Evolutionary conservation across 2,888 invertebrate species (phyloP).

Genomic region (Limnephilus auricula): DNA sequence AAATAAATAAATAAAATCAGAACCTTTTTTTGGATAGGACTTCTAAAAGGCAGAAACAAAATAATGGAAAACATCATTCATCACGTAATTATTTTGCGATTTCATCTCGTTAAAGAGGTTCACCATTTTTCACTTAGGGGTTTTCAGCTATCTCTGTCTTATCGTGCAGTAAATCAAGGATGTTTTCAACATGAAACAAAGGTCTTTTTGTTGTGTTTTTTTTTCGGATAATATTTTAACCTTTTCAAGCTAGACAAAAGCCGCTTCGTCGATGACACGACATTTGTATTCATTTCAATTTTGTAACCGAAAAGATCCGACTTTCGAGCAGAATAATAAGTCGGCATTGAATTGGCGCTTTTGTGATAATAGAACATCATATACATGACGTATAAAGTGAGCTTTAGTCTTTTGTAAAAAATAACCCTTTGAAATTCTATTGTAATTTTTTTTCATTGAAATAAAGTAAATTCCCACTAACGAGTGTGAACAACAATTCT

Average conservation of each 20-base stretch:
- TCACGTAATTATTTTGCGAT: conserved; percentile 41
- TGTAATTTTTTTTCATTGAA: background rate
- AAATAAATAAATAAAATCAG: background rate
- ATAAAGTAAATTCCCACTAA: background rate
- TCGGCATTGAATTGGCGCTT: background rate
- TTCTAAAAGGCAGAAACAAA: conserved; percentile 39
- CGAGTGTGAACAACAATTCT: background rate
- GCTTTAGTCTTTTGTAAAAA: background rate
- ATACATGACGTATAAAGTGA: background rate
- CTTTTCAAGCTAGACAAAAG: background rate
- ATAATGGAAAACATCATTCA: conserved; percentile 34
- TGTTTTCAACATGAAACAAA: conserved; percentile 27
- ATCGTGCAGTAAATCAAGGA: conserved; percentile 40
- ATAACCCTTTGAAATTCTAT: background rate
- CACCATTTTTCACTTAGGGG: conserved; percentile 37
- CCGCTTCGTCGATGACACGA: conserved; percentile 2
- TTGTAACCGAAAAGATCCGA: background rate
- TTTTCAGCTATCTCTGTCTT: conserved; percentile 9
- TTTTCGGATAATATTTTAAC: conserved; percentile 10
- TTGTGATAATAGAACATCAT: background rate
- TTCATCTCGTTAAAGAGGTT: conserved; percentile 34
- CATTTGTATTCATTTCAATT: conserved; percentile 18
- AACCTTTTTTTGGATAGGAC: conserved; percentile 16
- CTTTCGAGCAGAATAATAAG: background rate
- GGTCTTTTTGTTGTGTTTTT: background rate